Evolutionary conservation across 2,797 vertebrate species (phyloP), one percentile per base, ranked within the genome.

Genomic region (Calcarius lapponicus): DNA sequence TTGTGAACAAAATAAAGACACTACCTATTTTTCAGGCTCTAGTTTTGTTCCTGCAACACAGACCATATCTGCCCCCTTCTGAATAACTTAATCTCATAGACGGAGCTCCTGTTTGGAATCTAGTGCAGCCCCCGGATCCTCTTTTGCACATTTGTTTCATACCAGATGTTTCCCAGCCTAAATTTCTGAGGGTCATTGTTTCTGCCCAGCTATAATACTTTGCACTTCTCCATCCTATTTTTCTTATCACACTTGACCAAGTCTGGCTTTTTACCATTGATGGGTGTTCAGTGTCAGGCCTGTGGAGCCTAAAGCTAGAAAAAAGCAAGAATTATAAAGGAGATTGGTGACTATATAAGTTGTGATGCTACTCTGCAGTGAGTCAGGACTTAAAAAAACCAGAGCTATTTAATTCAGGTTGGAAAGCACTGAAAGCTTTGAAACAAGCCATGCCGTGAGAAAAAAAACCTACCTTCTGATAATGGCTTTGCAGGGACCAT

Each of bases 381-480:
- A 71, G 18, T 53, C 21, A 64, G 14, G 25, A 42, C 18, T 78
- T 19, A 50, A 88, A 75, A 29, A 24, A 84, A 29, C 2, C 11
- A 13, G 16, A 80, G 8, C 7, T 40, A 19, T 76, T 67, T 86
- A 50, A 82, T 57, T 86, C 45, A 70, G 53, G 26, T 11, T 47
- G 11, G 26, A 86, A 85, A 8, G 28, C 11, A 80, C 14, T 18
- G 65, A 50, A 61, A 18, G 11, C 10, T 82, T 88, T 60, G 45
- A 48, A 90, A 56, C 11, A 80, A 24, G 10, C 19, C 19, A 36
- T 26, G 19, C 4, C 18, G 43, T 29, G 16, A 60, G 28, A 22
- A 60, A 75, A 75, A 24, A 6, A 29, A 0, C 0, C 0, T 10
- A 42, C 26, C 11, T 70, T 80, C 20, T 38, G n/a, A 19, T 31